phyloP scores from a whole-genome alignment of 2,888 invertebrate genomes.

The Patella depressa region DNA sequence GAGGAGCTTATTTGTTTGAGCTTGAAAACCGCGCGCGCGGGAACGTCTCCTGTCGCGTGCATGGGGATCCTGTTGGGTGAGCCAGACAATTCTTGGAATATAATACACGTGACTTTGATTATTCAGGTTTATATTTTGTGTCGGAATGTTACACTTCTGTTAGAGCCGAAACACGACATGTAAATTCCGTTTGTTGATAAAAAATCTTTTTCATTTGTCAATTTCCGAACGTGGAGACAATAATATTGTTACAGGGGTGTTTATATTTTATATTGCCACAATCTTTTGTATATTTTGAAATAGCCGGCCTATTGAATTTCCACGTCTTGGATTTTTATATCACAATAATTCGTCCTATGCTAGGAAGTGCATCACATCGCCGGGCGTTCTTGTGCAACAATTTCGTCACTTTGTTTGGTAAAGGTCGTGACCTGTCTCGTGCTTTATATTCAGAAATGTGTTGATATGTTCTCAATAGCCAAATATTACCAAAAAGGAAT shows the following conservation, averaged over 20 bases:
- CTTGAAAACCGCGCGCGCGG: conserved; percentile 1
- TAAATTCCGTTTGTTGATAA: neutral
- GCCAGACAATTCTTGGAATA: neutral
- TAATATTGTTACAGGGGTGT: neutral
- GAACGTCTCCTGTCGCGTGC: conserved; percentile 4
- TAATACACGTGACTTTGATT: neutral
- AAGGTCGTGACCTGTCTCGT: too few relatives aligned
- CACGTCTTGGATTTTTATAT: too few relatives aligned
- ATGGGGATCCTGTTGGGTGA: neutral
- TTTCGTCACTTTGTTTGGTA: too few relatives aligned
- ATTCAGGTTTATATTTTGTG: neutral
- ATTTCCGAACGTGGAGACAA: neutral
- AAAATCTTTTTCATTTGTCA: neutral
- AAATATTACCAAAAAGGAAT: too few relatives aligned
- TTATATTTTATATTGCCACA: too few relatives aligned
- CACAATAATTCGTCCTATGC: too few relatives aligned
- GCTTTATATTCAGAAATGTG: too few relatives aligned
- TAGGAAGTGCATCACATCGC: too few relatives aligned
- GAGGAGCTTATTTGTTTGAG: neutral
- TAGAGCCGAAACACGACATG: neutral
- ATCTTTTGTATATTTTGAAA: too few relatives aligned
- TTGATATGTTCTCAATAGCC: too few relatives aligned
- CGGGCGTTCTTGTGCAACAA: too few relatives aligned
- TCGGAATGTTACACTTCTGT: conserved; percentile 6
- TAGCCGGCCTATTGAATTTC: too few relatives aligned